Conservation (phyloP, 2,888 invertebrate species). For the Microctonus hyperodae region DNA sequence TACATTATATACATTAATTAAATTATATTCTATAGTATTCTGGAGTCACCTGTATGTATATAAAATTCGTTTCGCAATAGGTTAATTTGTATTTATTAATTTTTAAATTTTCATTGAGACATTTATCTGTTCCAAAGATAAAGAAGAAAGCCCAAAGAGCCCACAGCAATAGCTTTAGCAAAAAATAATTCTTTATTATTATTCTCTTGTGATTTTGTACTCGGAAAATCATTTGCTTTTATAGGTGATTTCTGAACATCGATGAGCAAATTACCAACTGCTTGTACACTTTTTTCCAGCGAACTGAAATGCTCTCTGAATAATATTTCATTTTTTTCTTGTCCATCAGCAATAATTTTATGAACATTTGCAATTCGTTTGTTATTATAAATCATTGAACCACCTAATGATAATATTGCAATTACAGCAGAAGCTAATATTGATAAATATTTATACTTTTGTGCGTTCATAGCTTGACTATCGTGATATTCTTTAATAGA, state of each 20-base stretch:
- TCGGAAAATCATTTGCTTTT: background rate
- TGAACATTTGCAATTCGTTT: constrained; percentile 50
- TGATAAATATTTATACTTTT: constrained; percentile 59
- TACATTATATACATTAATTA: constrained; percentile 16
- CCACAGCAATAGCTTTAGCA: constrained; percentile 18
- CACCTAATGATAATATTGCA: constrained; percentile 53
- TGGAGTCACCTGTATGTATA: no score
- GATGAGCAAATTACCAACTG: constrained; percentile 12
- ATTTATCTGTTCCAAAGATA: constrained; percentile 19
- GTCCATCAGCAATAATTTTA: constrained; percentile 45
- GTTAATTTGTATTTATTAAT: background rate
- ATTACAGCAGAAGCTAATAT: constrained; percentile 53
- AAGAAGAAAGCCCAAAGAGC: constrained; percentile 9
- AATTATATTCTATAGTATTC: background rate
- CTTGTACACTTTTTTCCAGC: constrained; percentile 33
- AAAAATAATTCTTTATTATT: background rate
- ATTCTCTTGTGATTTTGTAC: background rate
- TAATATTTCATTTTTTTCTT: constrained; percentile 46
- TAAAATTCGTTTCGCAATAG: background rate
- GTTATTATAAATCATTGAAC: constrained; percentile 58
- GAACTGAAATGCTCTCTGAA: constrained; percentile 40
- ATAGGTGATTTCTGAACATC: background rate
- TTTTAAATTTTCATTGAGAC: constrained; percentile 1
- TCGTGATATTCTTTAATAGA: constrained; percentile 61
- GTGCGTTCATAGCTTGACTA: constrained; percentile 54